Percentiles rank a stretch among this genome's conserved stretches.
These are phyloP conservation scores for Porites lobata DNA, from an alignment of 92 coral and sea anemone species.

Conservation along the genomic window DNA sequence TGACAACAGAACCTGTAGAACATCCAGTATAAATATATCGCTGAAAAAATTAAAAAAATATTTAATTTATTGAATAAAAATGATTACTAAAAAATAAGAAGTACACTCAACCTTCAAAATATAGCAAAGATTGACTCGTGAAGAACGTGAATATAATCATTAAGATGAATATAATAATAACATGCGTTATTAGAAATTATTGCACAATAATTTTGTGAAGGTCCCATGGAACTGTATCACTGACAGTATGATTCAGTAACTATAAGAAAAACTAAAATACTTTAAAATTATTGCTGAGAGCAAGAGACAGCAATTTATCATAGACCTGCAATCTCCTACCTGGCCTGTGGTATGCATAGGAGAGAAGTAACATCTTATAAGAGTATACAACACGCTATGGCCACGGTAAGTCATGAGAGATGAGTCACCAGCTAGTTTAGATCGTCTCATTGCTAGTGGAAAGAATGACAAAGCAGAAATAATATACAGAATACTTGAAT, in stretches of 20 bases:
- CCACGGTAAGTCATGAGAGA: constrained; percentile 98
- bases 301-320: too few relatives aligned
- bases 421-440: constrained; percentile 83
- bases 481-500: background rate
- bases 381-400: constrained; percentile 85
- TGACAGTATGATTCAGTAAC: too few relatives aligned
- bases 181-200: too few relatives aligned
- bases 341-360: constrained; percentile 97
- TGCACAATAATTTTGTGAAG: too few relatives aligned
- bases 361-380: constrained; percentile 92
- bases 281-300: too few relatives aligned
- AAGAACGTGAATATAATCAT: too few relatives aligned
- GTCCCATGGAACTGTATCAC: too few relatives aligned
- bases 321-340: constrained; percentile 50
- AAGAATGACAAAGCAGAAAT: background rate
- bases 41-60: constrained; percentile 47
- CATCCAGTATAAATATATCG: constrained; percentile 92
- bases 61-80: background rate
- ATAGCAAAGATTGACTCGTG: too few relatives aligned
- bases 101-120: too few relatives aligned
- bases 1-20: constrained; percentile 87
- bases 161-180: too few relatives aligned
- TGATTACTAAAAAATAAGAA: too few relatives aligned
- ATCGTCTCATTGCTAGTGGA: constrained; percentile 58
- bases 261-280: too few relatives aligned